Evolutionary conservation across 2,888 invertebrate species (phyloP), one percentile per base, ranked within the genome.

Genomic region (Erebia palarica): DNA sequence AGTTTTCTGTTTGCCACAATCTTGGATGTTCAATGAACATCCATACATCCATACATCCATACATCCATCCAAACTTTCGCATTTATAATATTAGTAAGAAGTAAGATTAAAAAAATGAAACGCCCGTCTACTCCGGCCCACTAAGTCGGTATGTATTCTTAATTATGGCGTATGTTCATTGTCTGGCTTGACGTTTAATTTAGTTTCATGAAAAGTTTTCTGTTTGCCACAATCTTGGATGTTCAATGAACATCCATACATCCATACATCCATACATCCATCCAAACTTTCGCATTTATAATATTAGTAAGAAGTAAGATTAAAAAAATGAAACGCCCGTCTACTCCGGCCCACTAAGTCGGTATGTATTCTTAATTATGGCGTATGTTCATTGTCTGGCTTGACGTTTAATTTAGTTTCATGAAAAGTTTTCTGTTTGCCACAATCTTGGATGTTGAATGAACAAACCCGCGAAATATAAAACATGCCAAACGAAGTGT

Each of bases 331-430:
- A 57, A 68, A 60, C 59, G 44, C 42, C 21, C 42, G 61, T 65
- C 68, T 67, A 55, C 59, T 3, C 13, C 1, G 11, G 8, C 47
- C 55, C n/a, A 42, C 59, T 73, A 67, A 70, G 68, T 73, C 64
- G 65, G 55, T 68, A 67, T 68, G 68, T 75, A 75, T 75, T 76
- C 73, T 76, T 76, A 76, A 76, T 76, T 75, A 76, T 70, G 72
- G 71, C 75, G 70, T 72, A 75, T 74, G 70, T 75, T 72, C 73
- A 75, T 76, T 76, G 75, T 74, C 69, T 69, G 59, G 61, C 67
- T 73, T 72, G 68, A 69, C 75, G 75, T 75, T 76, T 76, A 72
- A 76, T 76, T 76, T 75, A 76, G 72, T 76, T 75, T 75, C 75
- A 76, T 75, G 73, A 72, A 75, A 69, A 69, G 70, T 72, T 65